Conservation (phyloP, 1,140 invertebrate genomes). For the Carcinoscorpius rotundicauda region DNA sequence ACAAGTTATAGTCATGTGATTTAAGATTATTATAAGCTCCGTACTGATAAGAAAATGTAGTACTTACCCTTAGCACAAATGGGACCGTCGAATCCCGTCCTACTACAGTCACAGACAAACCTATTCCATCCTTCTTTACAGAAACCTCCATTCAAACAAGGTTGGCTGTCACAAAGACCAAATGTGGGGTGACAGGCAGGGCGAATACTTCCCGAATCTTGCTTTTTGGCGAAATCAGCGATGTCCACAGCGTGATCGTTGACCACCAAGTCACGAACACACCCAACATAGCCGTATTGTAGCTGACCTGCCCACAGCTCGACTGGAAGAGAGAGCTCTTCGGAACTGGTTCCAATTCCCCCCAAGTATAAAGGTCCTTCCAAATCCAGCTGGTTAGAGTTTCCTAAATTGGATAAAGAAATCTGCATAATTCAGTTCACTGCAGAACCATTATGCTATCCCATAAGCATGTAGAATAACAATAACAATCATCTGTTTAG, state of each 20-base stretch:
- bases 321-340: slow-evolving; percentile 52
- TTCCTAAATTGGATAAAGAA: slow-evolving; percentile 33
- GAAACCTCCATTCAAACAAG: slow-evolving; percentile 78
- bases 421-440: no score
- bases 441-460: no score
- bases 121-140: slow-evolving; percentile 94
- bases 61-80: slow-evolving; percentile 71
- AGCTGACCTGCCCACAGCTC: slow-evolving; percentile 83
- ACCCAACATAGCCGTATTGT: slow-evolving; percentile 85
- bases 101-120: slow-evolving; percentile 87
- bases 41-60: no score
- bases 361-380: slow-evolving; percentile 83
- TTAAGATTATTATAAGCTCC: no score
- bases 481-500: no score
- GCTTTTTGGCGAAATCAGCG: slow-evolving; percentile 70
- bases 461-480: no score
- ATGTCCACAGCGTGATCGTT: slow-evolving; percentile 85
- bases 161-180: slow-evolving; percentile 64
- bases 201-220: slow-evolving; percentile 79
- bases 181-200: slow-evolving; percentile 62
- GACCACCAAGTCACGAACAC: slow-evolving; percentile 80
- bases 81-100: slow-evolving; percentile 75
- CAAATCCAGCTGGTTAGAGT: slow-evolving; percentile 69
- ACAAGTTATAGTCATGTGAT: no score
- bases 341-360: slow-evolving; percentile 48